Base-by-base conservation (phyloP, 2,888 invertebrate genomes). In the Euplagia quadripunctaria region DNA sequence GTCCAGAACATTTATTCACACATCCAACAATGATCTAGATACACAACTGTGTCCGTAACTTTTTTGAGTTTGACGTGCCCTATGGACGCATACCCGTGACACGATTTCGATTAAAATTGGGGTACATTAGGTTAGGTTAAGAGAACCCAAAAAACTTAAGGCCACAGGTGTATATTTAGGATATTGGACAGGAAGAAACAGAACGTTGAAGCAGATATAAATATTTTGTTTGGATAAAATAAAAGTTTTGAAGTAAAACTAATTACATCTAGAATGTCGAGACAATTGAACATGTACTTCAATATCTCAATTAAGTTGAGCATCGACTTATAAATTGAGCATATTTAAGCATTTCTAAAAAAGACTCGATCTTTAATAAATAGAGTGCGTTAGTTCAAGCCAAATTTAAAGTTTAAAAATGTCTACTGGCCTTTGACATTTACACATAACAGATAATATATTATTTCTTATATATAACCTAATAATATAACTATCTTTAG, bases 371-470 rank as follows among this genome's bases (percentile, higher is more conserved):
- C 70, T 64, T 72, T 63, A 51, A 70, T 51, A 64, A 11, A 41
- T 51, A 71, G 46, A 77, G 71, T 9, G 70, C 43, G 58, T 5
- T 70, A 63, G 67, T 73, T 79, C 81, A 83, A 87, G 82, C 82
- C 81, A 83, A 85, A 81, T 77, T 76, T 71, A 85, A 84, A 75
- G 73, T 63, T 55, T 73, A 58, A 49, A 63, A 66, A 68, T 76
- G 68, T 76, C 75, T 86, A 88, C 88, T 88, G 88, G 87, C 88
- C 88, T 71, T 78, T 75, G 58, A 77, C 77, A 78, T 71, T 73
- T 79, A 78, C 71, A 82, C 69, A 69, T 77, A 68, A 68, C 64
- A 71, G 58, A 61, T 31, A 20, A 61, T 61, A 58, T 68, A 72
- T 76, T 42, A 61, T 42, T 68, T 51, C 63, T 72, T 68, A 72